A percentile compares a stretch with the other conserved stretches of the same genome.
Evolutionary conservation across 2,113 vertebrate genomes (phyloP).

Genomic region (Myocastor coypus): DNA sequence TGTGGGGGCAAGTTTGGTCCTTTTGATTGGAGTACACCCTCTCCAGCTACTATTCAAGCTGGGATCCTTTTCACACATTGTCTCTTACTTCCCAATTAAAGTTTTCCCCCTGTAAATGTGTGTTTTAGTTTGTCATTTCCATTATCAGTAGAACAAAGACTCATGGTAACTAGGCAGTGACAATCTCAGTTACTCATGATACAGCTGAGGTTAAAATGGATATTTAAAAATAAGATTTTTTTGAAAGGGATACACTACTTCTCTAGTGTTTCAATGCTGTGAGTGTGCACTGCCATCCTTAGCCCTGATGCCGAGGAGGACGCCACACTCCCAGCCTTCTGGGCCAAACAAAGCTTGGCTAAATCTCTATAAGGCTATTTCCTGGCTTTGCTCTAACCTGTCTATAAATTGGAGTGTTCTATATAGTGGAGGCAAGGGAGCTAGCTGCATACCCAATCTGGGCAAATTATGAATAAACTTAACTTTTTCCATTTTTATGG

Average conservation of each 20-base stretch:
- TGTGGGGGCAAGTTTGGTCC: background rate
- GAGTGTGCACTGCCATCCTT: background rate
- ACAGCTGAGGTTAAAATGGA: background rate
- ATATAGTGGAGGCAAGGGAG: background rate
- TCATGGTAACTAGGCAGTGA: background rate
- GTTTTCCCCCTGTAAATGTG: background rate
- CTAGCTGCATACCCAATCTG: background rate
- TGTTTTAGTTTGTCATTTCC: background rate
- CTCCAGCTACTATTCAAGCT: background rate
- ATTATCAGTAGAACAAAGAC: background rate
- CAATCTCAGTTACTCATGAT: background rate
- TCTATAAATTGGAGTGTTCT: background rate
- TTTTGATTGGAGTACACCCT: background rate
- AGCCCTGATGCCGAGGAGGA: background rate
- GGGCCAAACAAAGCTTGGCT: background rate
- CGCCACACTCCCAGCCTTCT: background rate
- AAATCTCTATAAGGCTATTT: background rate
- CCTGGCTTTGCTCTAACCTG: background rate
- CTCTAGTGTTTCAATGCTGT: background rate
- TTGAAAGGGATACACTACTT: background rate
- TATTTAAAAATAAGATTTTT: background rate
- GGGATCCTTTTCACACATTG: background rate
- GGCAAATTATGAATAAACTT: background rate
- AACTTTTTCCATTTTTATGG: background rate
- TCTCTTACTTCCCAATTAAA: background rate